These are phyloP conservation scores for Asarcornis scutulata DNA, from an alignment of 2,113 vertebrate genomes.

Conservation along the genomic window DNA sequence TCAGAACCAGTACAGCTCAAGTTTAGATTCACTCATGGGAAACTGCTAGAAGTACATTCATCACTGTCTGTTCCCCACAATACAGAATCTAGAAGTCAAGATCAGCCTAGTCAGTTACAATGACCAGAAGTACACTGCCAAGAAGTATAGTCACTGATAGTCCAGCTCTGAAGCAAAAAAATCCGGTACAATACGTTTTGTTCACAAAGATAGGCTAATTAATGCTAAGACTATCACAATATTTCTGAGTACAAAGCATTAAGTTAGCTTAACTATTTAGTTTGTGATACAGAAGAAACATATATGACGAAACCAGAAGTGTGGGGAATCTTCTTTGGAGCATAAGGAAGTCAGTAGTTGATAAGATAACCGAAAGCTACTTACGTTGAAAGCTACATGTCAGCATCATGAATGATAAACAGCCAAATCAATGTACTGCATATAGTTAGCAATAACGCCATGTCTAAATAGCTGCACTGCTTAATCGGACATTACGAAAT, in stretches of 20 bases:
- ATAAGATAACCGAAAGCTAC: constrained; percentile 60
- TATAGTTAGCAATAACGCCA: constrained; percentile 36
- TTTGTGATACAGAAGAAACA: constrained; percentile 49
- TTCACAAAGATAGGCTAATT: constrained; percentile 45
- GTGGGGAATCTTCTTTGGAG: constrained; percentile 71
- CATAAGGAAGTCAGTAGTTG: constrained; percentile 42
- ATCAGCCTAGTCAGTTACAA: constrained; percentile 56
- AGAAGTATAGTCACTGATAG: background rate
- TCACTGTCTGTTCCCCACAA: constrained; percentile 71
- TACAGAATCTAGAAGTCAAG: constrained; percentile 63
- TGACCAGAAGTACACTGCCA: constrained; percentile 43
- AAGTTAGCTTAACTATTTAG: constrained; percentile 35
- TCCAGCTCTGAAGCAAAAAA: constrained; percentile 61
- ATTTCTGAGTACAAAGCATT: constrained; percentile 61
- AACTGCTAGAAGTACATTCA: constrained; percentile 81
- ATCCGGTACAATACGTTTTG: constrained; percentile 35
- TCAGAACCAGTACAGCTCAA: constrained; percentile 78
- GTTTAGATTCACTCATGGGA: constrained; percentile 76
- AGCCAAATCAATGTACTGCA: constrained; percentile 48
- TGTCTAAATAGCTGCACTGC: constrained; percentile 22
- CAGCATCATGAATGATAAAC: constrained; percentile 40
- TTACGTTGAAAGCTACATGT: constrained; percentile 1
- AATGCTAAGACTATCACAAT: constrained; percentile 57
- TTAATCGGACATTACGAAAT: constrained; percentile 39
- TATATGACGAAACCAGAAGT: constrained; percentile 45